A percentile compares a stretch with the other conserved stretches of the same genome.
Conservation (phyloP, 2,113 vertebrate species). For the Nestor notabilis region DNA sequence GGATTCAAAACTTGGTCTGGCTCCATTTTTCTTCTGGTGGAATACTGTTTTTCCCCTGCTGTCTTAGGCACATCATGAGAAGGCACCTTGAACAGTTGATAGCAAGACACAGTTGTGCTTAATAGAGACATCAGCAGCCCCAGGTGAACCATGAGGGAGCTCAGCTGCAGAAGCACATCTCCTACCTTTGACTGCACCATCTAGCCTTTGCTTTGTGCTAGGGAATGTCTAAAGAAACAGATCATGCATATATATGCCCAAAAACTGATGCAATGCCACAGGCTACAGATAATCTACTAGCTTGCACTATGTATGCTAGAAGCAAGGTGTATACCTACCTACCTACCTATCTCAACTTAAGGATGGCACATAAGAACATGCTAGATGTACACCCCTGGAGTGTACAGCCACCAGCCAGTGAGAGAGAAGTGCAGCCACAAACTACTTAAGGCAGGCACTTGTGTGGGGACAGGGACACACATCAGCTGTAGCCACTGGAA, state of each 20-base stretch:
- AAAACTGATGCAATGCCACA: neutral
- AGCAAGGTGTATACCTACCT: neutral
- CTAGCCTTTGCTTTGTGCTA: neutral
- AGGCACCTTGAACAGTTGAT: neutral
- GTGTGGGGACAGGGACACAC: neutral
- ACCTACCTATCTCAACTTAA: neutral
- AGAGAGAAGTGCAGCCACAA: neutral
- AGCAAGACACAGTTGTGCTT: neutral
- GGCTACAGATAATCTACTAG: neutral
- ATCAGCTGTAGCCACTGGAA: neutral
- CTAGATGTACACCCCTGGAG: neutral
- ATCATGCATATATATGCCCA: fast-evolving
- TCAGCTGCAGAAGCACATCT: fast-evolving
- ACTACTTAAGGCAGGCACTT: neutral
- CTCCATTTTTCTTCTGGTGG: neutral
- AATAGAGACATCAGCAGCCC: neutral
- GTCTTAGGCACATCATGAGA: fast-evolving
- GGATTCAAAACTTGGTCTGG: neutral
- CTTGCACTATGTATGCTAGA: fast-evolving
- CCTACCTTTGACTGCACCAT: neutral
- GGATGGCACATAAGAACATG: neutral
- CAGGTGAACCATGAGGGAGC: fast-evolving
- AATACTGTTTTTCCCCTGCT: neutral
- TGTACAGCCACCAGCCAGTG: neutral
- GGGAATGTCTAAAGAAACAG: neutral